These are phyloP conservation scores for Phrynosoma blainvillii DNA, from an alignment of 2,113 vertebrate genomes.

Conservation along the genomic window DNA sequence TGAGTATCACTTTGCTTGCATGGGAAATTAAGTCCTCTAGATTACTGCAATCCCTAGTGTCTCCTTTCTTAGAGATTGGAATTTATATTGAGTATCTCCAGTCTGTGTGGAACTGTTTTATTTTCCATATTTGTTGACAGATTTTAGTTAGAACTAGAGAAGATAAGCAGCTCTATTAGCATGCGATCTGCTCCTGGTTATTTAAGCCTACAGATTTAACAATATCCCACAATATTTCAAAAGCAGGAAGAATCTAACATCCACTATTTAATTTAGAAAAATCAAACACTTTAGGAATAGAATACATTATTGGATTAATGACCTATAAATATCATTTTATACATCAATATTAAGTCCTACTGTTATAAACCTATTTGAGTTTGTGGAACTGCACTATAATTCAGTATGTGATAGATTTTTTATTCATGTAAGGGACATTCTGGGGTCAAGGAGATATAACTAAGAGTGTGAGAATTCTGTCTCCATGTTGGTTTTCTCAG, in stretches of 20 bases:
- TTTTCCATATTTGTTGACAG: no score
- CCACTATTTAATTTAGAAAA: not conserved
- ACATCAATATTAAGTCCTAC: not conserved
- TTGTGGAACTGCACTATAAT: not conserved
- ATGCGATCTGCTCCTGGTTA: no score
- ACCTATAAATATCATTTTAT: not conserved
- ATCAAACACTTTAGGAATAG: not conserved
- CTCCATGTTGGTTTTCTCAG: not conserved
- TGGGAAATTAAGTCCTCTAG: no score
- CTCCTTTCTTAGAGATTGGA: no score
- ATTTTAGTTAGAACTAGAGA: no score
- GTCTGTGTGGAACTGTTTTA: no score
- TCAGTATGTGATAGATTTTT: not conserved
- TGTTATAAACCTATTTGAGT: not conserved
- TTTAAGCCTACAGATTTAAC: no score
- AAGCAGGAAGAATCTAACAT: not conserved
- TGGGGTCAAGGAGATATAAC: not conserved
- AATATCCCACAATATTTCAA: not conserved
- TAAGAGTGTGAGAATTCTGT: not conserved
- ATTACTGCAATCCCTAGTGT: no score
- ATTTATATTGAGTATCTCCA: no score
- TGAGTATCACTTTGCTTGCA: no score
- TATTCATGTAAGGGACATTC: not conserved
- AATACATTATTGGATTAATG: not conserved
- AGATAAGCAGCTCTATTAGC: no score